Percentiles rank a stretch among this genome's conserved stretches.
Evolutionary conservation across 2,888 invertebrate species (phyloP).

Genomic region (Cerastoderma edule): DNA sequence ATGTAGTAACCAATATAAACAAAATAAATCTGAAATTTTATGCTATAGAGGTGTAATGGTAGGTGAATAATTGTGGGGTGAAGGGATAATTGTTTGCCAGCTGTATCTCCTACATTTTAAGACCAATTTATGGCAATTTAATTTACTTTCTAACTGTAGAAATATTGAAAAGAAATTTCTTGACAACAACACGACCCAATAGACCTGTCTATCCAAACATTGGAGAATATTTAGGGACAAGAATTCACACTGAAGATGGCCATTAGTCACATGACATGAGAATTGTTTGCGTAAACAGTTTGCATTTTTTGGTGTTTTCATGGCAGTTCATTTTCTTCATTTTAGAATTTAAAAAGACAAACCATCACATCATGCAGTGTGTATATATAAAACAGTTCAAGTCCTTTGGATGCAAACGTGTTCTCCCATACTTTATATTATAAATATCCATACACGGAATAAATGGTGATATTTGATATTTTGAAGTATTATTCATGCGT

Average conservation of each 20-base stretch:
- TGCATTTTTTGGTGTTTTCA: slow-evolving; percentile 18
- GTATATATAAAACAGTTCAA: slow-evolving; percentile 4
- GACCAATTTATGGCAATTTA: background rate
- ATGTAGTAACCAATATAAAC: too few relatives aligned
- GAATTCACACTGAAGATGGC: too few relatives aligned
- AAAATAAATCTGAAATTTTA: too few relatives aligned
- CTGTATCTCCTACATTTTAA: background rate
- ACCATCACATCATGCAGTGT: too few relatives aligned
- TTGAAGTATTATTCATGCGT: background rate
- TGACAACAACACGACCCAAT: slow-evolving; percentile 1
- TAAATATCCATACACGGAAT: slow-evolving; percentile 7
- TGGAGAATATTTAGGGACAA: too few relatives aligned
- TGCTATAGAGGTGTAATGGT: too few relatives aligned
- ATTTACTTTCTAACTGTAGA: background rate
- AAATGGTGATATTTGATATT: background rate
- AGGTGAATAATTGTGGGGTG: too few relatives aligned
- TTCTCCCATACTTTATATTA: slow-evolving; percentile 1
- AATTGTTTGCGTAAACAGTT: slow-evolving; percentile 16
- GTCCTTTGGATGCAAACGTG: slow-evolving; percentile 13
- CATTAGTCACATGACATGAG: slow-evolving; percentile 5
- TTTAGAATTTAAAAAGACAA: background rate
- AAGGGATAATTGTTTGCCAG: too few relatives aligned
- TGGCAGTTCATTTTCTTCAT: slow-evolving; percentile 18
- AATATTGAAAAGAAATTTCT: background rate
- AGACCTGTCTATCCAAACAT: too few relatives aligned